Base-by-base conservation (phyloP, 2,113 vertebrate species). In the Prochilodus magdalenae region DNA sequence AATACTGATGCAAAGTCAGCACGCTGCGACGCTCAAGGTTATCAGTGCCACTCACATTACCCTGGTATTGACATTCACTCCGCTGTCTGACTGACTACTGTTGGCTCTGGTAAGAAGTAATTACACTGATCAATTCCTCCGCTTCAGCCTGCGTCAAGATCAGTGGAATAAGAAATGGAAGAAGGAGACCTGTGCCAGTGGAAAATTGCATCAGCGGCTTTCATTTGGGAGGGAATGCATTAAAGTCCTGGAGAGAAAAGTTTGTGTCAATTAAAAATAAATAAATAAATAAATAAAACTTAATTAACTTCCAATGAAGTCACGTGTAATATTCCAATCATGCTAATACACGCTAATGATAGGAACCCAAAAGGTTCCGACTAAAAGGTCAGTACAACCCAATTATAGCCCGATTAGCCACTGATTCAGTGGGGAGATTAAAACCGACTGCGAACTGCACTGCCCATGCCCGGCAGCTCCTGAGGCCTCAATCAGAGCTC, bases 101-200 rank as follows among this genome's bases (percentile, higher is more conserved):
- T 72, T 76, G 36, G 55, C 74, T 12, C 74, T 57, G 73, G 47
- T 81, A 75, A 74, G 36, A 75, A 55, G 49, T 81, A 55, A 81
- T 74, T 55, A 74, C 16, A 36, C 62, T 44, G 51, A 81, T 81
- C 71, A 40, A 81, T 81, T 75, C 62, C 33, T 67, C 29, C 16
- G 72, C 59, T 44, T 26, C 18, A 33, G 36, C 72, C 44, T 26
- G 44, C 33, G 44, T 36, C 10, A 11, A 26, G 15, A 69, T 69
- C 30, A 53, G 29, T 40, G n/a, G 79, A 73, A 73, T 53, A 33
- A 7, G 14, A 27, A 65, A n/a, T 3, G 16, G 59, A 62, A 60
- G 33, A 80, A 53, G 51, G 60, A 33, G 60, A 7, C 12, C 8
- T n/a, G 33, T 62, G 55, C 53, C 10, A 26, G 73, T 40, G 27